These are phyloP conservation scores for Dipodomys ordii DNA, from an alignment of 2,113 vertebrate species.

Conservation along the genomic window DNA sequence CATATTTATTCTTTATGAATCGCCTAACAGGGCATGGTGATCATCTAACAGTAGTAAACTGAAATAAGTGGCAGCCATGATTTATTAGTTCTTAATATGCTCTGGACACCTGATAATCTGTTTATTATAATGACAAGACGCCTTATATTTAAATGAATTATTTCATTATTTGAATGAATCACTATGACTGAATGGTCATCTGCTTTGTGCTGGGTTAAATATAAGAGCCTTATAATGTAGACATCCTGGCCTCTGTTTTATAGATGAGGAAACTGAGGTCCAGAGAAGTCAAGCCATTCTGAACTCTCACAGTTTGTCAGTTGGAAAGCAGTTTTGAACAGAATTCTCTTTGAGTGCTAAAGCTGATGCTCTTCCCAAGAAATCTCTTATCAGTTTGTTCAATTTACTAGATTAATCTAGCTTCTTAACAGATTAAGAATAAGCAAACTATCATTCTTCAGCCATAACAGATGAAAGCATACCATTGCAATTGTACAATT, in stretches of 20 bases:
- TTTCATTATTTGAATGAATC: not conserved
- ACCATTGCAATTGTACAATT: not conserved
- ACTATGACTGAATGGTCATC: not conserved
- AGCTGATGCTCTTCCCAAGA: not conserved
- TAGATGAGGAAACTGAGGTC: not conserved
- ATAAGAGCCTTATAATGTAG: not conserved
- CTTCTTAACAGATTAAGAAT: not conserved
- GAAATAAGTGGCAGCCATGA: not conserved
- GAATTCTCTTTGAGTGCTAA: not conserved
- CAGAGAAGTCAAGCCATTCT: not conserved
- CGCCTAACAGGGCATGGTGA: not conserved
- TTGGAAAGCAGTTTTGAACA: constrained; percentile 31
- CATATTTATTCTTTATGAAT: not conserved
- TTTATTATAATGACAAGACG: not conserved
- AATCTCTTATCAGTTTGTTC: not conserved
- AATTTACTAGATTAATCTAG: constrained; percentile 14
- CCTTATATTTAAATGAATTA: not conserved
- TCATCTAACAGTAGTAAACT: not conserved
- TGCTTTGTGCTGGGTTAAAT: not conserved
- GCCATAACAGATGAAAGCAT: not conserved
- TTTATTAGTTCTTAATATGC: not conserved
- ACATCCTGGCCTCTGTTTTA: not conserved
- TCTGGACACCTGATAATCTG: not conserved
- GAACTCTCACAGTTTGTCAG: not conserved
- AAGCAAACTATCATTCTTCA: constrained; percentile 8